These are phyloP conservation scores for Paracanthobrama guichenoti DNA, from an alignment of 2,113 vertebrate genomes.

Conservation along the genomic window DNA sequence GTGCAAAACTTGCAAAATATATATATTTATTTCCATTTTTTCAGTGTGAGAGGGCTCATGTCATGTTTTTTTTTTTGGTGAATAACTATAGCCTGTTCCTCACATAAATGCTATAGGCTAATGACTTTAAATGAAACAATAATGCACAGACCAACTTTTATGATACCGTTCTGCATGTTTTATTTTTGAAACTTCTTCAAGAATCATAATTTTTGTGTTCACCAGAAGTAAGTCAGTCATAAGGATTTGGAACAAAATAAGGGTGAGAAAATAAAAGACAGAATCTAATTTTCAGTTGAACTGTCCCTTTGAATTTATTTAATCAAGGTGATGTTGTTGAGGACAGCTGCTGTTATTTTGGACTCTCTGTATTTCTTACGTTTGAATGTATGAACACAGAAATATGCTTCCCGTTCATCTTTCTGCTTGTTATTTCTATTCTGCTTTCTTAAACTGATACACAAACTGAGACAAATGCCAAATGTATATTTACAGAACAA, in stretches of 20 bases:
- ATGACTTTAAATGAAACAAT: neutral
- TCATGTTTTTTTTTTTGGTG: too few relatives aligned
- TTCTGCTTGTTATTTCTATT: neutral
- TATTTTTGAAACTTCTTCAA: neutral
- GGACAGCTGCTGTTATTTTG: neutral
- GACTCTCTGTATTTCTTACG: neutral
- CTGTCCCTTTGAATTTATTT: neutral
- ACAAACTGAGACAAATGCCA: conserved; percentile 43
- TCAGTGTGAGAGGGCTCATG: too few relatives aligned
- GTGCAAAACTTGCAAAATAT: too few relatives aligned
- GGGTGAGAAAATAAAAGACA: neutral
- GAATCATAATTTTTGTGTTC: neutral
- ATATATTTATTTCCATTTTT: too few relatives aligned
- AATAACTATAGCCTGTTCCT: neutral
- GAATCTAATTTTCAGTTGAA: neutral
- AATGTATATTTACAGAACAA: conserved; percentile 64
- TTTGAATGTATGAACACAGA: neutral
- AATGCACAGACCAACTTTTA: neutral
- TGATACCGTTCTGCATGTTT: neutral
- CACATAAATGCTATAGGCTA: neutral
- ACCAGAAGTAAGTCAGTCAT: neutral
- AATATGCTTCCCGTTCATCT: neutral
- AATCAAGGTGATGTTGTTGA: neutral
- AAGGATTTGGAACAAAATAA: neutral
- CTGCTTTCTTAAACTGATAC: conserved; percentile 37